These are phyloP conservation scores for Gibbula magus DNA, from an alignment of 2,888 invertebrate species.

Conservation along the genomic window DNA sequence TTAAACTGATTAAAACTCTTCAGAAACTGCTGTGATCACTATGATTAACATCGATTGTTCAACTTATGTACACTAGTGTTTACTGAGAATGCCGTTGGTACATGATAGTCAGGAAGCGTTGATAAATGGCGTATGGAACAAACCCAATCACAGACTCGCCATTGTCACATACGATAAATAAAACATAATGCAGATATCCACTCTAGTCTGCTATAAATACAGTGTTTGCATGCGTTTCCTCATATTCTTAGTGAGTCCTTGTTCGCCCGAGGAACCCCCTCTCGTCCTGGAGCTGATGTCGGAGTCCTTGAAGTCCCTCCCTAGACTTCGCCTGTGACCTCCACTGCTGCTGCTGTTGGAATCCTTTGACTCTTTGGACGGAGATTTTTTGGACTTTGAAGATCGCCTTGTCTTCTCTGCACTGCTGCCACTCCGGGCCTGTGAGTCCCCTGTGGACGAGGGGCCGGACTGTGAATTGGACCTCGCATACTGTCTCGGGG, in stretches of 20 bases:
- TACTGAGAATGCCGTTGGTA: neutral
- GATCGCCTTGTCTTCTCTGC: neutral
- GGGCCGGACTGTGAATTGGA: slow-evolving; percentile 47
- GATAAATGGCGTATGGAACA: no score
- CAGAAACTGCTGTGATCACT: no score
- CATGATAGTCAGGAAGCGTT: neutral
- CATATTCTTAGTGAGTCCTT: slow-evolving; percentile 15
- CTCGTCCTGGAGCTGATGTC: slow-evolving; percentile 43
- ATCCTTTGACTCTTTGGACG: neutral
- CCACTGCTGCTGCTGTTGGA: slow-evolving; percentile 37
- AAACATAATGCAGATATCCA: neutral
- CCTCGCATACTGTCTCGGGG: slow-evolving; percentile 48
- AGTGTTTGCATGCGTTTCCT: slow-evolving; percentile 42
- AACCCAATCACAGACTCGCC: neutral
- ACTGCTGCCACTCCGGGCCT: slow-evolving; percentile 27
- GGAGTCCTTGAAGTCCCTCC: slow-evolving; percentile 45
- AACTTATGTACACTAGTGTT: neutral
- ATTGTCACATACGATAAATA: neutral
- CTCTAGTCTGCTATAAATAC: slow-evolving; percentile 35
- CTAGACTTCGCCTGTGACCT: slow-evolving; percentile 30
- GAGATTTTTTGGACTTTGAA: neutral
- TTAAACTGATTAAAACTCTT: no score
- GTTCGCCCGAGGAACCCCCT: slow-evolving; percentile 31
- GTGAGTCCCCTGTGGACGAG: neutral
- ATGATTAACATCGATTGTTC: neutral